phyloP scores from a whole-genome alignment of 2,888 invertebrate species.

The Mongoloraphidia duomilia region DNA sequence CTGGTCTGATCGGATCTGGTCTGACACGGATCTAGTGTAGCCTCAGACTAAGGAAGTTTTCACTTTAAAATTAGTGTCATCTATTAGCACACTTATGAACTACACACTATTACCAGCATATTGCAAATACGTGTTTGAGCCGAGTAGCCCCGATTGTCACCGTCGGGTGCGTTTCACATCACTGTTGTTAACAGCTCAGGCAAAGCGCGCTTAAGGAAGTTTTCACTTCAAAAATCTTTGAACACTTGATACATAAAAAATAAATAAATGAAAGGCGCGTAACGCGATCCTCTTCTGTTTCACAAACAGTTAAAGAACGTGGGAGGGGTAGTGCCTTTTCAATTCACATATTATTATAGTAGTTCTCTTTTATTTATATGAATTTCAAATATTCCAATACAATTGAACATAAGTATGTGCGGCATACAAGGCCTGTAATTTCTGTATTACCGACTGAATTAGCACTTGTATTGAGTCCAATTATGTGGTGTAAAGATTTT shows the following conservation, averaged over 20 bases:
- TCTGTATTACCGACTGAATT: conserved; percentile 6
- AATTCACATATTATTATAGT: not conserved
- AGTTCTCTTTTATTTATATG: not conserved
- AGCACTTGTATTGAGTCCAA: conserved; percentile 7
- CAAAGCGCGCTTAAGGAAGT: no score
- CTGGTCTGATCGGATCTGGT: no score
- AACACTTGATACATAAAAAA: not conserved
- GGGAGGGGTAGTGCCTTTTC: conserved; percentile 1
- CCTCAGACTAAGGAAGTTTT: no score
- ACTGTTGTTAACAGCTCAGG: no score
- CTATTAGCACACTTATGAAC: no score
- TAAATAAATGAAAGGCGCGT: not conserved
- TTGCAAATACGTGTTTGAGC: no score
- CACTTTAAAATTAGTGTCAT: no score
- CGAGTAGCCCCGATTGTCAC: no score
- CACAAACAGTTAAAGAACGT: conserved; percentile 2
- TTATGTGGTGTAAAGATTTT: conserved; percentile 6
- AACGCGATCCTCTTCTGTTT: conserved; percentile 6
- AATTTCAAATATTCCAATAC: conserved; percentile 1
- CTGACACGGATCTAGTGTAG: no score
- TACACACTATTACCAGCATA: no score
- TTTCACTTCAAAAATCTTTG: not conserved
- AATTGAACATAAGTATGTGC: not conserved
- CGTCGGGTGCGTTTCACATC: no score
- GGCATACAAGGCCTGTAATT: conserved; percentile 2